phyloP scores from a whole-genome alignment of 2,113 vertebrate species.

The Laterallus jamaicensis region DNA sequence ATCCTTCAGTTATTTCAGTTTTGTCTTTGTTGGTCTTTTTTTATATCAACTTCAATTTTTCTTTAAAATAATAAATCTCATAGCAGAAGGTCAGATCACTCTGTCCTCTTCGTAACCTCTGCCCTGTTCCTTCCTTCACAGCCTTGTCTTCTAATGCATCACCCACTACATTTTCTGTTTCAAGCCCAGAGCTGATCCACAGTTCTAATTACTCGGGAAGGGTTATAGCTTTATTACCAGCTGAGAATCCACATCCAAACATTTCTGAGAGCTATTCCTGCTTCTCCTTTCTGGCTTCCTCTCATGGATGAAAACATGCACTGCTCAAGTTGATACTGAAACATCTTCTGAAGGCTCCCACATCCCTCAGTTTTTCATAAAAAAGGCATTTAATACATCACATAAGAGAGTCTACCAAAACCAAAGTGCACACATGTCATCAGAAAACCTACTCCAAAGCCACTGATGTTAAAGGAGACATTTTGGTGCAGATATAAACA shows the following conservation, averaged over 20 bases:
- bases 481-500: not conserved
- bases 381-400: not conserved
- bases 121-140: not conserved
- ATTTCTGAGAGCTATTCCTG: not conserved
- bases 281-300: not conserved
- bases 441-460: not conserved
- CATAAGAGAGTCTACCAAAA: not conserved
- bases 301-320: not conserved
- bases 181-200: not conserved
- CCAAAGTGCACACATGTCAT: rapidly evolving
- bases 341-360: not conserved
- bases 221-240: not conserved
- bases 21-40: not conserved
- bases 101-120: not conserved
- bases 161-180: not conserved
- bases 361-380: not conserved
- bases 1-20: not conserved
- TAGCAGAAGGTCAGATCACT: not conserved
- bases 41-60: not conserved
- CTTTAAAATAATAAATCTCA: not conserved
- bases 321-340: not conserved
- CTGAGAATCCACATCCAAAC: not conserved
- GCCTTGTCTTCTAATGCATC: not conserved
- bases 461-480: not conserved
- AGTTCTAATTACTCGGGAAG: not conserved